Base-by-base conservation (phyloP, 2,797 vertebrate species). In the Argyrosomus regius region DNA sequence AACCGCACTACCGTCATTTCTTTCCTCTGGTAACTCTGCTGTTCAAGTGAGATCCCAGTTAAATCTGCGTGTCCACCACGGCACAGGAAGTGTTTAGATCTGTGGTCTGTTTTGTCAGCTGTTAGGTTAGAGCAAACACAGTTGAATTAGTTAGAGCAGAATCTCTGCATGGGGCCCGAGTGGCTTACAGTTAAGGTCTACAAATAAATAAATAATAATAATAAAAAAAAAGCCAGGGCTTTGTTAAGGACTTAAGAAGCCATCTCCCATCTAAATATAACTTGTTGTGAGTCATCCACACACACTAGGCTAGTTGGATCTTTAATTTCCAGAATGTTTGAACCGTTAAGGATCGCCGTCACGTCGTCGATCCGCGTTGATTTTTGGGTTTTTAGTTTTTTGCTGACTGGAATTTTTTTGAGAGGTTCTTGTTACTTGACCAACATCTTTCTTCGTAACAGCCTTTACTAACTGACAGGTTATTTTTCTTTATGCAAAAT, bases 401-500 rank as follows among this genome's bases (percentile, higher is more conserved):
- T 65, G 61, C 60, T 43, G 82, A 88, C 82, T 91, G 91, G 85
- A 84, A 77, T 82, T 85, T 83, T 39, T 89, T 83, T 85, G 89
- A 92, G 90, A 92, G 92, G 90, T 91, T 91, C 89, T 88, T 74
- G 90, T 93, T 91, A 92, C 90, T 91, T 87, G 86, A 92, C 85
- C 72, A 79, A 88, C 84, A 87, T 87, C 78, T 85, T 92, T 84
- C 72, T 89, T 88, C 46, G 82, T 92, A 91, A 92, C 93, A 92
- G 93, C 92, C 94, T 94, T 95, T 92, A 93, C 89, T 87, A 89
- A 93, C 91, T 91, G 91, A 90, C 90, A 92, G 87, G 84, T 92
- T 89, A 59, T 88, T 90, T 93, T 94, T 87, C 82, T 94, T 95
- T 94, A 95, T 96, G 94, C 95, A 95, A 95, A 95, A 93, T 72